phyloP scores from a whole-genome alignment of 1,140 invertebrate genomes.

The Octopus bimaculoides region DNA sequence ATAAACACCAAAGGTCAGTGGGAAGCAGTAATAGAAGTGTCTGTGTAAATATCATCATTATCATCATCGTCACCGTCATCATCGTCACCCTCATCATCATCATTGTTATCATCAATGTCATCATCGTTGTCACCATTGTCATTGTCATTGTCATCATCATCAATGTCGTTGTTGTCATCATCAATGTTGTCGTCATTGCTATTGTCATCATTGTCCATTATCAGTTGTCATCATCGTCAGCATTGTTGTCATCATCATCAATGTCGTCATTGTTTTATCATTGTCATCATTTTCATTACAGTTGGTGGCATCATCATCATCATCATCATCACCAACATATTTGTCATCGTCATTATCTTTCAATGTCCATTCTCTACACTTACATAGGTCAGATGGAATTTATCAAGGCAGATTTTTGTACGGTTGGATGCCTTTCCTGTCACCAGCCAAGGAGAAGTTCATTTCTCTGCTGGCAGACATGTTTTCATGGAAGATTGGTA shows the following conservation, averaged over 20 bases:
- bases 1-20: too few relatives aligned
- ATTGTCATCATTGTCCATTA: too few relatives aligned
- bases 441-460: too few relatives aligned
- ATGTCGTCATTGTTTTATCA: not conserved
- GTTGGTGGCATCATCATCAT: not conserved
- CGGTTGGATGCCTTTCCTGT: too few relatives aligned
- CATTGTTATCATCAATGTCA: not conserved
- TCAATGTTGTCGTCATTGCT: not conserved
- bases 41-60: not conserved
- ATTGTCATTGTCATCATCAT: not conserved
- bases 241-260: not conserved
- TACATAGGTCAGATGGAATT: too few relatives aligned
- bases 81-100: not conserved
- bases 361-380: too few relatives aligned
- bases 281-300: not conserved
- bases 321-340: not conserved
- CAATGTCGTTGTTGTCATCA: not conserved
- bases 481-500: too few relatives aligned
- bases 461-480: too few relatives aligned
- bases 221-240: too few relatives aligned
- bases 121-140: not conserved
- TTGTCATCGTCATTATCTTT: too few relatives aligned
- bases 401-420: too few relatives aligned
- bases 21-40: not conserved
- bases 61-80: not conserved